Evolutionary conservation across 2,113 vertebrate species (phyloP).

Genomic region (Oryzias celebensis): DNA sequence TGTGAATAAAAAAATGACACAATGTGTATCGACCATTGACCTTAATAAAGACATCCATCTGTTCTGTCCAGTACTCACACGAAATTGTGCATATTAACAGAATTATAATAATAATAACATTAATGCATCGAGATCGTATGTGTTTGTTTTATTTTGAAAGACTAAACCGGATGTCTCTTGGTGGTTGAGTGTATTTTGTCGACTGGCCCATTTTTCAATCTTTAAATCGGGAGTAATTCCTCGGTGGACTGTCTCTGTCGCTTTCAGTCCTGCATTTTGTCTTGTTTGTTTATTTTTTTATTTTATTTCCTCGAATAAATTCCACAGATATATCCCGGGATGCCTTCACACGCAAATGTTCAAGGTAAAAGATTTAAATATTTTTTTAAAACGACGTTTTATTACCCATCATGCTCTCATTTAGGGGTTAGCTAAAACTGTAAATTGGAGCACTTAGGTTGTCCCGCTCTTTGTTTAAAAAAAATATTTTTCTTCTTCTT

Average conservation of each 20-base stretch:
- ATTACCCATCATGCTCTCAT: background rate
- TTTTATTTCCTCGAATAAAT: slow-evolving; percentile 13
- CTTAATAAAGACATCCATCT: too few species aligned
- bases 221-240: slow-evolving; percentile 33
- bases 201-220: slow-evolving; percentile 16
- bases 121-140: too few species aligned
- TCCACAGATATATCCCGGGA: slow-evolving; percentile 43
- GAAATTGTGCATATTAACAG: too few species aligned
- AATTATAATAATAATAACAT: too few species aligned
- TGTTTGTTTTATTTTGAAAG: slow-evolving; percentile 44
- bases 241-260: slow-evolving; percentile 31
- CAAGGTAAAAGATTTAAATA: slow-evolving; percentile 62
- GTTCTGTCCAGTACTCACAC: too few species aligned
- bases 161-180: background rate
- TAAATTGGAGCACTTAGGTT: slow-evolving; percentile 54
- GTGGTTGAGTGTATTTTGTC: background rate
- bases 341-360: slow-evolving; percentile 69
- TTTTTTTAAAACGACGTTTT: background rate
- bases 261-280: slow-evolving; percentile 18
- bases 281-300: slow-evolving; percentile 13
- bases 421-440: slow-evolving; percentile 25
- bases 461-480: background rate
- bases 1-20: too few species aligned
- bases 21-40: too few species aligned
- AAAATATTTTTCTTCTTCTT: slow-evolving; percentile 33